Evolutionary conservation across 1,140 invertebrate genomes (phyloP).

Genomic region (Panonychus citri): DNA sequence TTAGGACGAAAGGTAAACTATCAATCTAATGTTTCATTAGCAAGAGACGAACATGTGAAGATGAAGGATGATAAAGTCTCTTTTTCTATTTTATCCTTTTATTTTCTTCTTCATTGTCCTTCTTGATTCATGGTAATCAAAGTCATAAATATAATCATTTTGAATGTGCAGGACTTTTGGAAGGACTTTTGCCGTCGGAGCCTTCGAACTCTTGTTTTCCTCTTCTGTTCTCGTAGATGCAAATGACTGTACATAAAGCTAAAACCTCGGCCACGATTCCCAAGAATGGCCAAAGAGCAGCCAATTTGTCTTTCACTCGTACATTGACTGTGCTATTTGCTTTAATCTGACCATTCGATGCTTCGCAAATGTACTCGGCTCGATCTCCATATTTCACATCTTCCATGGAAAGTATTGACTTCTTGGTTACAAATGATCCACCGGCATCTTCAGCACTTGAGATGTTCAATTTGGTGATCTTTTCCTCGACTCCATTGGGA

Average conservation of each 20-base stretch:
- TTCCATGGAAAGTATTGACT: slow-evolving; percentile 32
- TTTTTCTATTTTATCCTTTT: no score
- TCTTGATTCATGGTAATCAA: no score
- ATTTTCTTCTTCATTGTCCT: no score
- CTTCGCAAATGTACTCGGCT: slow-evolving; percentile 38
- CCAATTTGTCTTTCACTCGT: slow-evolving; percentile 52
- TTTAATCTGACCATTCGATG: slow-evolving; percentile 27
- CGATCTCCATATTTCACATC: slow-evolving; percentile 36
- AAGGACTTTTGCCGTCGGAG: no score
- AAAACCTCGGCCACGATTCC: slow-evolving; percentile 78
- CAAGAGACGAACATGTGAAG: no score
- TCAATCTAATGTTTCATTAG: no score
- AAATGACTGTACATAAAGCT: slow-evolving; percentile 62
- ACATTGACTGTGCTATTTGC: slow-evolving; percentile 29
- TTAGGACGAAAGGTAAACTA: no score
- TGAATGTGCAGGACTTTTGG: no score
- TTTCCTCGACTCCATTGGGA: background rate
- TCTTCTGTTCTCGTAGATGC: no score
- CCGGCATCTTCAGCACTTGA: slow-evolving; percentile 19
- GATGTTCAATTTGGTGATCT: background rate
- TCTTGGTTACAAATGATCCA: slow-evolving; percentile 14
- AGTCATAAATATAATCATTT: no score
- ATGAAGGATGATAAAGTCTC: no score
- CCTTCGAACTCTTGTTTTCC: no score
- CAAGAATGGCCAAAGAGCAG: slow-evolving; percentile 74